Evolutionary conservation across 2,113 vertebrate genomes (phyloP).

Genomic region (Boulengerochromis microlepis): DNA sequence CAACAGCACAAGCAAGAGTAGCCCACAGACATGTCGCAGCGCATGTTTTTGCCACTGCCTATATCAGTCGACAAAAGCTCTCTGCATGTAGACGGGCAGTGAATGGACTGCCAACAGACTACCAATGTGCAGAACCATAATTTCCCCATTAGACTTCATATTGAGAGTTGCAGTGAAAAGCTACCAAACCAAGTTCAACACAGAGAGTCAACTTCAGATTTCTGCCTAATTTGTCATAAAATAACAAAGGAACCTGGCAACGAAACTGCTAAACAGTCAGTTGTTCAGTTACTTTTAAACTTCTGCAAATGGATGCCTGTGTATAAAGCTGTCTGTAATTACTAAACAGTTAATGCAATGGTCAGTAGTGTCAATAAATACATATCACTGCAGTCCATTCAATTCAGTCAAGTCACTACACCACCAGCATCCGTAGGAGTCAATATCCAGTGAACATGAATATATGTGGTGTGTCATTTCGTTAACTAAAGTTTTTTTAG

Average conservation of each 20-base stretch:
- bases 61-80: neutral
- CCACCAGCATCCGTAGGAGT: neutral
- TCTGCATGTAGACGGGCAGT: neutral
- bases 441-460: neutral
- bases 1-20: neutral
- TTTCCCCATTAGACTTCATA: neutral
- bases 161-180: neutral
- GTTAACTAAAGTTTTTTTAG: neutral
- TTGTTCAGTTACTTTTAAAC: neutral
- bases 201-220: neutral
- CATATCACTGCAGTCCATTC: neutral
- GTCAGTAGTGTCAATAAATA: neutral
- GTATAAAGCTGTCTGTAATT: neutral
- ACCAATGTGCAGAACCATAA: neutral
- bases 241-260: accelerated
- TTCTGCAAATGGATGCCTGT: accelerated
- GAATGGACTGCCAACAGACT: neutral
- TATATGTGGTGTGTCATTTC: neutral
- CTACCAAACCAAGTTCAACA: neutral
- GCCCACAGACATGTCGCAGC: neutral
- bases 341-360: neutral
- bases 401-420: neutral
- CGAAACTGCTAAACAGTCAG: neutral
- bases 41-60: neutral
- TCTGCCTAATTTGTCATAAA: neutral